Base-by-base conservation (phyloP, 2,888 invertebrate species). In the Pristionchus entomophagus region DNA sequence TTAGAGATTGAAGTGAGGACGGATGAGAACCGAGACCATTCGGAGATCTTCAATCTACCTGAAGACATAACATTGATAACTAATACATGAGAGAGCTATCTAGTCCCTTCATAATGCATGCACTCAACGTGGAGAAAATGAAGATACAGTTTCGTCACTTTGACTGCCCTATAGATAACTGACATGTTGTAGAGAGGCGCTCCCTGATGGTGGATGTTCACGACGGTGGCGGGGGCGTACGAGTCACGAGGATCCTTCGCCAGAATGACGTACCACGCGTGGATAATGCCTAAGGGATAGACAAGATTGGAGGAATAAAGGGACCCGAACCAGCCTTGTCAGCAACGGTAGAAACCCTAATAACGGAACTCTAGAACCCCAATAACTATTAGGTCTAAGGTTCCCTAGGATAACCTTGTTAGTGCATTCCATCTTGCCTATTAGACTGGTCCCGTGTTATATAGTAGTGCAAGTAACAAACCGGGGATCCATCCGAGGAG, bases 121-220 rank as follows among this genome's bases (percentile, higher is more conserved):
- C n/a, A n/a, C n/a, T n/a, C n/a, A n/a, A n/a, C n/a, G n/a, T n/a
- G n/a, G n/a, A n/a, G n/a, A n/a, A n/a, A n/a, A n/a, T n/a, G n/a
- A n/a, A n/a, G n/a, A n/a, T n/a, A n/a, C n/a, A n/a, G n/a, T n/a
- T n/a, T n/a, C n/a, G n/a, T n/a, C n/a, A n/a, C n/a, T n/a, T n/a
- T n/a, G n/a, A n/a, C n/a, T n/a, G n/a, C n/a, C n/a, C n/a, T n/a
- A n/a, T n/a, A n/a, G n/a, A n/a, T n/a, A n/a, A 73, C 73, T 73
- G 3, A 45, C 73, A 73, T 41, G 41, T 73, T 73, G 73, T 73
- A 73, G 41, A 73, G 73, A 19, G 73, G 73, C 12, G 73, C 73
- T 73, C 73, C 73, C 10, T 26, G n/a, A 22, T 38, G 41, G n/a
- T 56, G 56, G n/a, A 73, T 17, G 45, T 73, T 41, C 41, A 73